phyloP scores from a whole-genome alignment of 2,113 vertebrate genomes.

The Lamprotornis superbus region DNA sequence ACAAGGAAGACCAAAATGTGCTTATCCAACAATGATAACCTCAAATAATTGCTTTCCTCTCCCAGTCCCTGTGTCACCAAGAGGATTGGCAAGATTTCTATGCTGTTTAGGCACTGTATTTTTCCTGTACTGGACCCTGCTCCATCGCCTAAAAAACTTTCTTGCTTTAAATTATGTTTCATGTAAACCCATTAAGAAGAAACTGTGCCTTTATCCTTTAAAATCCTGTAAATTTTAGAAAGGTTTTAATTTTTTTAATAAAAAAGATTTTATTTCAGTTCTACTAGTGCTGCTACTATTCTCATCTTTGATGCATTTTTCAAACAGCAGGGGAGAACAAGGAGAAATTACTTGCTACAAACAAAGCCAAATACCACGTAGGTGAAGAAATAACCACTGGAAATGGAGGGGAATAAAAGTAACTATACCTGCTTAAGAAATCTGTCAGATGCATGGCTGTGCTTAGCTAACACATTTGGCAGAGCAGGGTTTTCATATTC shows the following conservation, averaged over 20 bases:
- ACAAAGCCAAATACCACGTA: background rate
- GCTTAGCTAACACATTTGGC: conserved; percentile 77
- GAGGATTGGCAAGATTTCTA: background rate
- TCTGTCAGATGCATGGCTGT: conserved; percentile 83
- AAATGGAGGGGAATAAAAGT: background rate
- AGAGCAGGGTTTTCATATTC: conserved; percentile 84
- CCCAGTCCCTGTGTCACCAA: background rate
- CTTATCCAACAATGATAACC: background rate
- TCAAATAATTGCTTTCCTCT: background rate
- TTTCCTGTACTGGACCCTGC: background rate
- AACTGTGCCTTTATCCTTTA: background rate
- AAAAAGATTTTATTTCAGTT: background rate
- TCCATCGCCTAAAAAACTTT: background rate
- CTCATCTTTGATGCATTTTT: background rate
- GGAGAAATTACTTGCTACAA: background rate
- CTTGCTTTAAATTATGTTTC: background rate
- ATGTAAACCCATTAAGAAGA: background rate
- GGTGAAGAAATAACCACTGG: background rate
- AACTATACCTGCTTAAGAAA: conserved; percentile 85
- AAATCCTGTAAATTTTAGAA: background rate
- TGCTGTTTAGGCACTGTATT: background rate
- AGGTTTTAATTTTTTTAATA: background rate
- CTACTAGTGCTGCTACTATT: background rate
- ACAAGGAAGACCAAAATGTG: background rate
- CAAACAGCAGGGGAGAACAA: background rate